A percentile compares a stretch with the other conserved stretches of the same genome.
These are phyloP conservation scores for Pedetes capensis DNA, from an alignment of 2,113 vertebrate genomes.

Conservation along the genomic window DNA sequence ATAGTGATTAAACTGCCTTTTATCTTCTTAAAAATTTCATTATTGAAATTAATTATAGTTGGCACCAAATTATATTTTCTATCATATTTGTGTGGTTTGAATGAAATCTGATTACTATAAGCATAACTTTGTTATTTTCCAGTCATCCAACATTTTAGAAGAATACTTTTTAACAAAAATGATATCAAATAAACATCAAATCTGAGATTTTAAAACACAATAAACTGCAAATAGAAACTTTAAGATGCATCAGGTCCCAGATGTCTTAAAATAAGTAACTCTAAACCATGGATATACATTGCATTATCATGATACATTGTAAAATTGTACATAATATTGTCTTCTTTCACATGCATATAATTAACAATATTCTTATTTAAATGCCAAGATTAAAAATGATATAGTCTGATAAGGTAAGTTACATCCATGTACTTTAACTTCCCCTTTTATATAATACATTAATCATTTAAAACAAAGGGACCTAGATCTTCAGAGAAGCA, in stretches of 20 bases:
- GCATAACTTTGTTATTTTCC: neutral
- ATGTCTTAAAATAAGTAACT: constrained; percentile 12
- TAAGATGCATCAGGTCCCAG: neutral
- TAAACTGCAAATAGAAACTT: neutral
- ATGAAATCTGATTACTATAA: neutral
- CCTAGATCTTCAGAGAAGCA: neutral
- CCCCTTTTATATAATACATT: constrained; percentile 16
- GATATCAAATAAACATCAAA: neutral
- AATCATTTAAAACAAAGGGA: constrained; percentile 18
- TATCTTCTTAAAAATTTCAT: neutral
- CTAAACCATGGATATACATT: neutral
- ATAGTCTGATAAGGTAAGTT: neutral
- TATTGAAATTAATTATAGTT: neutral
- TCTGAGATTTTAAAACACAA: constrained; percentile 5
- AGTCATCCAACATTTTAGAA: neutral
- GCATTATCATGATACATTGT: neutral
- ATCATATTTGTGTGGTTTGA: neutral
- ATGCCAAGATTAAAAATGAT: neutral
- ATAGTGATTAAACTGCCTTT: neutral
- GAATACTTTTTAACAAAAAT: neutral
- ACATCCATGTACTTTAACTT: neutral
- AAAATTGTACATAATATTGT: neutral
- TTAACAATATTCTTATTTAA: neutral
- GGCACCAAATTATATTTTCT: neutral
- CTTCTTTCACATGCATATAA: constrained; percentile 16